A percentile compares a stretch with the other conserved stretches of the same genome.
Evolutionary conservation across 2,888 invertebrate genomes (phyloP).

Genomic region (Pollenia angustigena): DNA sequence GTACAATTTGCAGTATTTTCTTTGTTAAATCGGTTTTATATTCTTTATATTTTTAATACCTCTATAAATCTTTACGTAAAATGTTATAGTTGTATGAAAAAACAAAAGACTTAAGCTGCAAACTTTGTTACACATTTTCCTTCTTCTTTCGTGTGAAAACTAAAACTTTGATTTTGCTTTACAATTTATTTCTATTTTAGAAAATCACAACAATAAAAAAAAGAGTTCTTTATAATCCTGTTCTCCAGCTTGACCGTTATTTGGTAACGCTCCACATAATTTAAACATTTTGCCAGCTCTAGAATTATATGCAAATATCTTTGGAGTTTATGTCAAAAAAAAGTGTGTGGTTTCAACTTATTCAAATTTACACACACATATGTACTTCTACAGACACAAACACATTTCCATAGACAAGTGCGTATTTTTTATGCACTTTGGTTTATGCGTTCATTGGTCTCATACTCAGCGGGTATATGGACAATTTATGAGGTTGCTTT

Average conservation of each 20-base stretch:
- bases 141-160: slow-evolving; percentile 17
- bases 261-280: slow-evolving; percentile 65
- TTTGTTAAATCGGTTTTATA: too few species aligned
- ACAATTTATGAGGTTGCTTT: slow-evolving; percentile 72
- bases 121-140: slow-evolving; percentile 4
- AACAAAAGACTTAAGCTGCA: slow-evolving; percentile 35
- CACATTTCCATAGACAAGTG: slow-evolving; percentile 55
- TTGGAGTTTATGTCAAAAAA: slow-evolving; percentile 54
- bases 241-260: slow-evolving; percentile 62
- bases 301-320: slow-evolving; percentile 62
- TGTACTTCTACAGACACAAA: not conserved
- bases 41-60: too few species aligned
- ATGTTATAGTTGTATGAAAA: not conserved
- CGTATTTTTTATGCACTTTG: slow-evolving; percentile 52
- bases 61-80: not conserved
- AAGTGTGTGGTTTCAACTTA: slow-evolving; percentile 34
- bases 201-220: slow-evolving; percentile 14
- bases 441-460: slow-evolving; percentile 62
- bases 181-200: slow-evolving; percentile 15
- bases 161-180: not conserved
- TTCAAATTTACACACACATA: not conserved
- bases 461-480: slow-evolving; percentile 57
- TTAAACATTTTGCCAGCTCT: slow-evolving; percentile 50
- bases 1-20: too few species aligned
- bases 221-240: slow-evolving; percentile 45